Conservation (phyloP, 1,140 invertebrate species). For the Zeugodacus cucurbitae region DNA sequence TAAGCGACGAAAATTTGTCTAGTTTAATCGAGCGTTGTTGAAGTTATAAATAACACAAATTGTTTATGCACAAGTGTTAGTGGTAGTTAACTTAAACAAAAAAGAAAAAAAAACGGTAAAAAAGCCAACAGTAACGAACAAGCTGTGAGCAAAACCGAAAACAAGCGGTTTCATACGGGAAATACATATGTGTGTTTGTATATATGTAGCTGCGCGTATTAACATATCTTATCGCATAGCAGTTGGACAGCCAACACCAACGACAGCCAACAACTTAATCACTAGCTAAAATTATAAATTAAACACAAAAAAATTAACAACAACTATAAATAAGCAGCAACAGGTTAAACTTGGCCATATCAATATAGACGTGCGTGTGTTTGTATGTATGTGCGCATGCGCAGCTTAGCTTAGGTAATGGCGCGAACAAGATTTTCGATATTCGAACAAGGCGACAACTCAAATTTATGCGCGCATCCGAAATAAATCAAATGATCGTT, state of each 20-base stretch:
- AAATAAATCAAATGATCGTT: constrained; percentile 20
- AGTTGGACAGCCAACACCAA: not conserved
- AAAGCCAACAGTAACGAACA: not conserved
- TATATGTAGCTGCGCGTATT: not conserved
- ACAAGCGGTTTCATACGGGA: not conserved
- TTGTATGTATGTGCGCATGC: not conserved
- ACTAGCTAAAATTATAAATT: not conserved
- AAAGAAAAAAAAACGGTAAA: not conserved
- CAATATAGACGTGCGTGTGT: not conserved
- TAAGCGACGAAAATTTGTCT: not conserved
- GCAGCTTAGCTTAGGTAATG: not conserved
- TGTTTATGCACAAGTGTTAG: not conserved
- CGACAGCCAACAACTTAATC: constrained; percentile 19
- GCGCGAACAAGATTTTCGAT: not conserved
- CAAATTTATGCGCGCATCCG: constrained; percentile 6
- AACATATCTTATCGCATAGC: not conserved
- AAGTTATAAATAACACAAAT: not conserved
- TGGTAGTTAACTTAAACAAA: no score
- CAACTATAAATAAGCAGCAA: not conserved
- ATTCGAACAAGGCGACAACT: not conserved
- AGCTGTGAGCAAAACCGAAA: not conserved
- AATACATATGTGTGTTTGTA: not conserved
- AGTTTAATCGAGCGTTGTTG: not conserved
- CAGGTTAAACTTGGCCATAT: not conserved
- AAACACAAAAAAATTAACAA: not conserved